Evolutionary conservation across 2,797 vertebrate species (phyloP).

Genomic region (Acanthurus leucopareius): DNA sequence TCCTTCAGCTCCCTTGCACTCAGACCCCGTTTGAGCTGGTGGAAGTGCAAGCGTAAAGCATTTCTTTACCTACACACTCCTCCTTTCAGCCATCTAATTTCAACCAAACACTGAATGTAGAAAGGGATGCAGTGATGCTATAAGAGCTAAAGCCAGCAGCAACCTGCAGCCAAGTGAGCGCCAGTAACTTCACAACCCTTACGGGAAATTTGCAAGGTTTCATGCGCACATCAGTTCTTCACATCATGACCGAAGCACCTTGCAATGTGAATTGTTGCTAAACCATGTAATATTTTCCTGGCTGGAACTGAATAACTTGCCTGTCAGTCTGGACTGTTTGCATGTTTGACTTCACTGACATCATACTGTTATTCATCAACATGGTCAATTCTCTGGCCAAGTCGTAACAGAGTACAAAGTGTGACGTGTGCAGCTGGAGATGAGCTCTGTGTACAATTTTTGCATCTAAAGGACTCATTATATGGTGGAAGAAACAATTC

Average conservation of each 20-base stretch:
- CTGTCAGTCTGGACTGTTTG: background rate
- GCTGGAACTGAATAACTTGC: background rate
- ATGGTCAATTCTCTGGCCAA: conserved; percentile 4
- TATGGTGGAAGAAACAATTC: conserved; percentile 2
- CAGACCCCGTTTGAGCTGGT: too few relatives aligned
- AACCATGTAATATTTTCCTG: background rate
- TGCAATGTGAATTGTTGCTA: background rate
- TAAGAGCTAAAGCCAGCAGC: conserved; percentile 9
- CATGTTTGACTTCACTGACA: conserved; percentile 3
- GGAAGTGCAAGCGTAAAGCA: too few relatives aligned
- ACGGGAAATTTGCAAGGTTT: background rate
- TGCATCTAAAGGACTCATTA: conserved; percentile 16
- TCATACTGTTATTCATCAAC: conserved; percentile 4
- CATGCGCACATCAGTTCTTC: background rate
- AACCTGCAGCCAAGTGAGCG: conserved; percentile 4
- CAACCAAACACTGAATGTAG: conserved; percentile 3
- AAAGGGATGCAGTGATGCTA: background rate
- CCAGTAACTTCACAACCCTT: background rate
- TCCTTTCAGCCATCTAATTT: too few relatives aligned
- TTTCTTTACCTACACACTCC: too few relatives aligned
- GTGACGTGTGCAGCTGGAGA: conserved; percentile 20
- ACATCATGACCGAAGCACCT: background rate
- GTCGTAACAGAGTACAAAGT: conserved; percentile 12
- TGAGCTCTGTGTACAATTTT: background rate
- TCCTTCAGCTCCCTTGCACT: too few relatives aligned